Evolutionary conservation across 2,888 invertebrate genomes (phyloP), one percentile per base, ranked within the genome.

Genomic region (Carpatolechia fugitivella): DNA sequence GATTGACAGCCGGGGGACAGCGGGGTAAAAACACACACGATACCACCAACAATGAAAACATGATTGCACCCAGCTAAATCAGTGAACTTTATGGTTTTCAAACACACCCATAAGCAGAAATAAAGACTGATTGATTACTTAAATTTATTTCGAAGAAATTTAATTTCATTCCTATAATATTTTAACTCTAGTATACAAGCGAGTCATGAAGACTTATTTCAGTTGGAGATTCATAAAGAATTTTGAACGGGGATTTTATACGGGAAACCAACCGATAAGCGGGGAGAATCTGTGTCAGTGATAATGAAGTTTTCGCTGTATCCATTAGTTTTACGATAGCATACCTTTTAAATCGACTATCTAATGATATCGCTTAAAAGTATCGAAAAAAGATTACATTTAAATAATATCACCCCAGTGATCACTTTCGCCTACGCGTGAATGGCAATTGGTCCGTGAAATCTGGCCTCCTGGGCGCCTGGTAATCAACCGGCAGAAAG

Each of bases 371-470:
- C 69, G 76, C 75, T 81, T 74, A 80, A 78, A 81, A 82, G 85
- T 87, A 88, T 88, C 82, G 87, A 86, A 84, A 88, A 88, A 85
- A 88, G 82, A 87, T 89, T 81, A 87, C 88, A 86, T 88, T 88
- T 87, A 88, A 88, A 89, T 86, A 89, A 90, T 85, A 88, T 85
- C 82, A 87, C 89, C 89, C 89, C 60, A 74, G 88, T 76, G 89
- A 85, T 87, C 88, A 87, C 81, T 90, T 87, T 81, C 76, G 73
- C 72, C 78, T 78, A 79, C 81, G 81, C 83, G 80, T 76, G 80
- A 82, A 84, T 68, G 80, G 82, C 83, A 82, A 86, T 88, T 81
- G 83, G 76, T 80, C 76, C 82, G 75, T 78, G 85, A 82, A 85
- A 85, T 82, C 85, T 83, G 80, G 80, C 82, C 87, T 87, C 88